These are phyloP conservation scores for Xestia sexstrigata DNA, from an alignment of 2,888 invertebrate species.

Conservation along the genomic window DNA sequence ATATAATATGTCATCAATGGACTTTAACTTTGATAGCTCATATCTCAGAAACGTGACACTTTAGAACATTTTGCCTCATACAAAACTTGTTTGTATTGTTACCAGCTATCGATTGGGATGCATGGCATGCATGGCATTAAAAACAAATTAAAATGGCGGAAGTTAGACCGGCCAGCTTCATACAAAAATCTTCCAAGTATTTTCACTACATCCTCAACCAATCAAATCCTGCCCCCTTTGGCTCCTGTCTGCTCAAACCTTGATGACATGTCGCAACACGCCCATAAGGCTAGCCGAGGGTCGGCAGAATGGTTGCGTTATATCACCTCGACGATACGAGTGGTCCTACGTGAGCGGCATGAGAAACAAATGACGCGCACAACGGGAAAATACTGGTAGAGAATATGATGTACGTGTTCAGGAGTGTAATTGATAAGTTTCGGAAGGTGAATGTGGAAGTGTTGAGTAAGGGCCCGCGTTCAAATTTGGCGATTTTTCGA, in stretches of 20 bases:
- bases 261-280: slow-evolving; percentile 31
- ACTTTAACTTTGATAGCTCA: no score
- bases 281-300: slow-evolving; percentile 27
- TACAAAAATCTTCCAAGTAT: no score
- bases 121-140: no score
- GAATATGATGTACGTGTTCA: background rate
- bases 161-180: no score
- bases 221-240: slow-evolving; percentile 22
- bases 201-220: background rate
- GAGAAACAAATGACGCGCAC: slow-evolving; percentile 13
- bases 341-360: slow-evolving; percentile 16
- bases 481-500: no score
- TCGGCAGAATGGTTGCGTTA: slow-evolving; percentile 31
- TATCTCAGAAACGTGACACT: no score
- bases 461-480: no score
- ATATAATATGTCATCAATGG: no score
- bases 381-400: slow-evolving; percentile 32
- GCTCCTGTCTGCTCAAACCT: slow-evolving; percentile 30
- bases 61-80: no score
- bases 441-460: background rate
- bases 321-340: slow-evolving; percentile 24
- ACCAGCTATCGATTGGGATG: no score
- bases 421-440: background rate
- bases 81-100: no score
- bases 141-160: no score